A percentile compares a stretch with the other conserved stretches of the same genome.
phyloP scores from a whole-genome alignment of 37 sponge, comb jelly and placozoan genomes.

The Lycopodina hypogea region DNA sequence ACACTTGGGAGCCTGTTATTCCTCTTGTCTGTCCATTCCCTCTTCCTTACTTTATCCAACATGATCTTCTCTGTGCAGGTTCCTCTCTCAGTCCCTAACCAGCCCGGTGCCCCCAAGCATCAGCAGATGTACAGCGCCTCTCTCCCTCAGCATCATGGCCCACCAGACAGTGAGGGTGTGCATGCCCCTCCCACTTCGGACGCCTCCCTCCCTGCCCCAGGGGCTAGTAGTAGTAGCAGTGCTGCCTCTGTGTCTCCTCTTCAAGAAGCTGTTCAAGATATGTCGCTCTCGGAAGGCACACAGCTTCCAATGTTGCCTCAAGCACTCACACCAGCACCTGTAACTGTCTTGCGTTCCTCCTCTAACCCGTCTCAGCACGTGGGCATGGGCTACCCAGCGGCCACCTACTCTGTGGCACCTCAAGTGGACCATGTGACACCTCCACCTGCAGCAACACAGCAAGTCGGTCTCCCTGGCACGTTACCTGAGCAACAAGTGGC shows the following conservation, averaged over 20 bases:
- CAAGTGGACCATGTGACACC: not conserved
- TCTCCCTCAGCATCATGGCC: not conserved
- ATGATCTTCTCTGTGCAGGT: slow-evolving; percentile 41
- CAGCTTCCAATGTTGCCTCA: not conserved
- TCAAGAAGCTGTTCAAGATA: not conserved
- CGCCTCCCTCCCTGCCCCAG: not conserved
- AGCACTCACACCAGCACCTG: slow-evolving; percentile 44
- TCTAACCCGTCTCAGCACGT: not conserved
- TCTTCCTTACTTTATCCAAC: too few species aligned
- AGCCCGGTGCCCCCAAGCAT: slow-evolving; percentile 52
- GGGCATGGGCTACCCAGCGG: not conserved
- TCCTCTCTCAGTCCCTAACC: slow-evolving; percentile 70
- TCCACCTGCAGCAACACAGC: not conserved
- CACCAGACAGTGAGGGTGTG: not conserved
- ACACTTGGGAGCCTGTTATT: not conserved
- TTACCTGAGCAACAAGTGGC: not conserved
- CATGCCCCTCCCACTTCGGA: not conserved
- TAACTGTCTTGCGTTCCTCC: slow-evolving; percentile 32
- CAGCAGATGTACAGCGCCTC: not conserved
- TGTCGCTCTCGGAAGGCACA: not conserved
- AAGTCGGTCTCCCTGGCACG: not conserved
- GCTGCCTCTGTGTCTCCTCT: not conserved
- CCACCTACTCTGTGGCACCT: not conserved
- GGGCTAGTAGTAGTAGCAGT: not conserved
- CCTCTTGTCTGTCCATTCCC: not conserved